These are phyloP conservation scores for Anthophora plumipes DNA, from an alignment of 2,888 invertebrate species.

Conservation along the genomic window DNA sequence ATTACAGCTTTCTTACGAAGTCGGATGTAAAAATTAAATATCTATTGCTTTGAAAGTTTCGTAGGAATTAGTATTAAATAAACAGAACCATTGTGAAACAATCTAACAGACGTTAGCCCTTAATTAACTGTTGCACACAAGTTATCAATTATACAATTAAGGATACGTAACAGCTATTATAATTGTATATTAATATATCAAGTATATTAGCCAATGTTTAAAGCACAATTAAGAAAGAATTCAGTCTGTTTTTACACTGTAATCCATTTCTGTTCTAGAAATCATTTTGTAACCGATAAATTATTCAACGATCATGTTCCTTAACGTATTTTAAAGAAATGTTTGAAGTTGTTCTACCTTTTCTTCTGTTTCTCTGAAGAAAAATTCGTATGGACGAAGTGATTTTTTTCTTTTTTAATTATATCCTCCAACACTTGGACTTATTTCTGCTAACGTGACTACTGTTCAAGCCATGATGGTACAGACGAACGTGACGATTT, in stretches of 20 bases:
- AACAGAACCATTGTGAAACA: constrained; percentile 40
- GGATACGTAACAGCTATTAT: no score
- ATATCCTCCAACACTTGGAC: constrained; percentile 35
- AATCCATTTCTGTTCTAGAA: constrained; percentile 39
- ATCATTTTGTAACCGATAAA: constrained; percentile 50
- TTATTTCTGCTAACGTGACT: constrained; percentile 75
- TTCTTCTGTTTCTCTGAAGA: constrained; percentile 30
- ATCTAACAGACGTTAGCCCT: constrained; percentile 38
- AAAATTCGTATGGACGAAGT: constrained; percentile 57
- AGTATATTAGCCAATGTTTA: constrained; percentile 41
- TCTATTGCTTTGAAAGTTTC: constrained; percentile 55
- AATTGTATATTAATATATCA: constrained; percentile 27
- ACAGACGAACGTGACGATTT: constrained; percentile 91
- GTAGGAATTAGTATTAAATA: constrained; percentile 52
- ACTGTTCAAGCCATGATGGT: constrained; percentile 94
- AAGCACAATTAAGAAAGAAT: constrained; percentile 54
- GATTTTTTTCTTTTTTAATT: constrained; percentile 41
- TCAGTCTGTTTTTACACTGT: constrained; percentile 64
- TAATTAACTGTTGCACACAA: constrained; percentile 27
- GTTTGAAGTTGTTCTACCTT: constrained; percentile 57
- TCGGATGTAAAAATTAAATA: constrained; percentile 71
- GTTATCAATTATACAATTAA: constrained; percentile 45
- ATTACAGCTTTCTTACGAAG: constrained; percentile 55
- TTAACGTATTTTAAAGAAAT: constrained; percentile 40
- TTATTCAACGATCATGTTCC: constrained; percentile 46